Evolutionary conservation across 2,888 invertebrate species (phyloP), one percentile per base, ranked within the genome.

Genomic region (Hoplodrina ambigua): DNA sequence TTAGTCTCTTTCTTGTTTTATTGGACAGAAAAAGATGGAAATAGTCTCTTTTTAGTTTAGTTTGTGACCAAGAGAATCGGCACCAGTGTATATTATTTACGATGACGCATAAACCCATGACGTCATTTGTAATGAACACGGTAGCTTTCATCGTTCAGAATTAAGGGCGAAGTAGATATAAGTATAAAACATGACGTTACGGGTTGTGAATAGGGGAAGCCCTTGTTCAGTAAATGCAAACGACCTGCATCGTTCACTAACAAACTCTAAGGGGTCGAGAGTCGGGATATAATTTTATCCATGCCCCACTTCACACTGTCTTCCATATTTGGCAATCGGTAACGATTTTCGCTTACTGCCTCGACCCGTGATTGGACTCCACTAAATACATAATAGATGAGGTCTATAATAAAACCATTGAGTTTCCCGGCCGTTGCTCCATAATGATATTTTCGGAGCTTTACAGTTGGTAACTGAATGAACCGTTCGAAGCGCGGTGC

Each of bases 371-470:
- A 94, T 94, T 93, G 91, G 91, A 80, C 88, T 88, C 84, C 74
- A 83, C 89, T 88, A 91, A 90, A 92, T 94, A 86, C 92, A 95
- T 94, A 92, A 94, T 93, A 93, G 89, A 95, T 93, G 92, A 93
- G 91, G 90, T 89, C 93, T 92, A 93, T 91, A 93, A 93, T 93
- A 94, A 93, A 89, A 91, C 89, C 90, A 91, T 90, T 89, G 87
- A 91, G 90, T 84, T 89, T 85, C 78, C 86, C 87, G 91, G 91
- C 85, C 91, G 88, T 91, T 93, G 91, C 90, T 89, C 92, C 85
- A 88, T 84, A 88, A 88, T 84, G 89, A 88, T 94, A 94, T 94
- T 93, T 94, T 91, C 72, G 91, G 89, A 90, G 78, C 82, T 87
- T 87, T 83, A 82, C 86, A 86, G 86, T 89, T 87, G 83, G 86